Conservation (phyloP, 2,888 invertebrate species). For the Caenorhabditis sinica region DNA sequence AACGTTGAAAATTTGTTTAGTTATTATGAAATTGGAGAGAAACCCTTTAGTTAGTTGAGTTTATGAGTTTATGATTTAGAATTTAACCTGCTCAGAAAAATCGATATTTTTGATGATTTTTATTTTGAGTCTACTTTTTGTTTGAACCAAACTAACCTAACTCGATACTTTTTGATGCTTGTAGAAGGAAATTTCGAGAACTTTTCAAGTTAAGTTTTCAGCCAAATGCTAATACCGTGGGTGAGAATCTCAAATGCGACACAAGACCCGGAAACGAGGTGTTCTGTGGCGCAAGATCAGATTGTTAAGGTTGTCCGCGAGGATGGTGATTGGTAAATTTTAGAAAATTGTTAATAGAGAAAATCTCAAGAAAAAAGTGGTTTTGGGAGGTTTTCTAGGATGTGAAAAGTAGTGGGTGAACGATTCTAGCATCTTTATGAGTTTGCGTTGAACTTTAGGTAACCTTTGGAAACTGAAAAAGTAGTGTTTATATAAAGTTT, state of each 20-base stretch:
- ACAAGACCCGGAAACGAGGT: slow-evolving; percentile 52
- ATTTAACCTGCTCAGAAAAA: too few relatives aligned
- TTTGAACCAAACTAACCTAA: too few relatives aligned
- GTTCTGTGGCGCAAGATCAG: slow-evolving; percentile 59
- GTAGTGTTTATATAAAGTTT: too few relatives aligned
- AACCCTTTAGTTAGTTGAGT: too few relatives aligned
- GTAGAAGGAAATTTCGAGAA: not conserved
- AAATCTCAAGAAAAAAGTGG: not conserved
- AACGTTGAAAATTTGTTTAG: not conserved
- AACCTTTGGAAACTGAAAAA: too few relatives aligned
- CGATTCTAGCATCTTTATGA: not conserved
- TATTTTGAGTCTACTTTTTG: too few relatives aligned
- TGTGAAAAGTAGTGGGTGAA: too few relatives aligned
- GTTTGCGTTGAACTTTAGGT: too few relatives aligned
- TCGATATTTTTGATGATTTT: too few relatives aligned
- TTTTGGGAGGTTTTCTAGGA: not conserved
- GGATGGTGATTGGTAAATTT: slow-evolving; percentile 49
- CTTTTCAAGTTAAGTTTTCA: not conserved
- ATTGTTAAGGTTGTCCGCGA: slow-evolving; percentile 53
- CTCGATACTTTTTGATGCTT: too few relatives aligned
- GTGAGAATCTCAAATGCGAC: slow-evolving; percentile 53
- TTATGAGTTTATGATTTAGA: too few relatives aligned
- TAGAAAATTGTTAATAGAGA: not conserved
- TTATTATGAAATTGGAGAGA: not conserved
- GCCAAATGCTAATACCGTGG: slow-evolving; percentile 40